Evolutionary conservation across 64 coral and sea anemone species (phyloP), one percentile per base, ranked within the genome.

Genomic region (Trachythela sp.): DNA sequence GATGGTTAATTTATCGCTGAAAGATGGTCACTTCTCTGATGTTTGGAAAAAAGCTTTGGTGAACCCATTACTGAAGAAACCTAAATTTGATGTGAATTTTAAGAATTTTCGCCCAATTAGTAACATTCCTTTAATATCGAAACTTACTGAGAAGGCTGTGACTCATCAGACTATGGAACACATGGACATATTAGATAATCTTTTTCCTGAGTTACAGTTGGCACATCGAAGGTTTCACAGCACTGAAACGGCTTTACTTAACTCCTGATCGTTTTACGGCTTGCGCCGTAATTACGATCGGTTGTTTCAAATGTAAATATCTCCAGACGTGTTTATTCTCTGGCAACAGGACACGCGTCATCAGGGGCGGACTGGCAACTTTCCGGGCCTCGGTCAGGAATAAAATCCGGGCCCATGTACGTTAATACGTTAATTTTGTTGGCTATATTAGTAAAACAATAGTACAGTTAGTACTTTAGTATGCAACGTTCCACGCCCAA

Each of bases 1-100:
- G 13, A 92, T 87, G 83, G 85, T 92, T 51, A 92, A 92, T 52
- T 36, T 39, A 9, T 89, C 87, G 2, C 39, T 85, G 2, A 26
- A 39, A 41, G 36, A 40, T 42, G 84, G 36, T 14, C 40, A 39
- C n/a, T 39, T 85, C 15, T 38, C 84, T 42, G 40, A 48, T 18
- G 8, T 20, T 4, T 85, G 40, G 84, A 85, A 48, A 37, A 30
- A 85, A 18, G 40, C 84, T 41, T 4, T 85, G 39, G 84, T 85
- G 8, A 11, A 42, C 22, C 84, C 84, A 8, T 5, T 22, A 43
- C 22, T 85, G 24, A 85, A 39, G 22, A 39, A 42, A 30, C 15
- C 4, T 14, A 37, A 37, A 41, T 15, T 43, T 41, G 84, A 85
- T 20, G 4, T 17, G 2, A 17, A 40, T 10, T 38, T 13, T 17